Conservation (phyloP, 1,140 invertebrate species). For the Leptinotarsa undecemlineata region DNA sequence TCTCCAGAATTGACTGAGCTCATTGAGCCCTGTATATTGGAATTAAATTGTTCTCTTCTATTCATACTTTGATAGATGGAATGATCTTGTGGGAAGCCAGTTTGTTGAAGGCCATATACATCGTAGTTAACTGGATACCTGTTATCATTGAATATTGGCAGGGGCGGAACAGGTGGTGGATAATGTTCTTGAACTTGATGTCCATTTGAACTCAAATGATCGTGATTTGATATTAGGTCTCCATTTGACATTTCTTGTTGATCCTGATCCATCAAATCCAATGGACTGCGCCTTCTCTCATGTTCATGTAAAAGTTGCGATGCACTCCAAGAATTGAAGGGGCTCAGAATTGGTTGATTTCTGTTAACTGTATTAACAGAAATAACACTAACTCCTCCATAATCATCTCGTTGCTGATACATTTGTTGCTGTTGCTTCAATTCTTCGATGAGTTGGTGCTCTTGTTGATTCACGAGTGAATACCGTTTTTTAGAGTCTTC, state of each 20-base stretch:
- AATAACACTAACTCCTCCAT: conserved; percentile 53
- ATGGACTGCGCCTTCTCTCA: conserved; percentile 60
- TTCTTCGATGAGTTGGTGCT: conserved; percentile 55
- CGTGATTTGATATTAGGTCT: conserved; percentile 11
- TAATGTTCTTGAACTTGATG: conserved; percentile 52
- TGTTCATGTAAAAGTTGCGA: conserved; percentile 65
- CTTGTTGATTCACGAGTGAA: conserved; percentile 57
- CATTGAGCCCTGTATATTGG: conserved; percentile 60
- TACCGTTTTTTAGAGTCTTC: conserved; percentile 58
- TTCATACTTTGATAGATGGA: conserved; percentile 55
- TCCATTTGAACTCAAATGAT: conserved; percentile 52
- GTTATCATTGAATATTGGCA: conserved; percentile 49
- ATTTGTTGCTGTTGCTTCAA: conserved; percentile 51
- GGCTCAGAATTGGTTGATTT: conserved; percentile 57
- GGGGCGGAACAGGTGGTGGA: conserved; percentile 54
- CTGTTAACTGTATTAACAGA: conserved; percentile 54
- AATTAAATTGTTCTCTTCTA: conserved; percentile 57
- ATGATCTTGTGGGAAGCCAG: conserved; percentile 34
- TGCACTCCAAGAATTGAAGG: conserved; percentile 64
- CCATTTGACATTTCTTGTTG: conserved; percentile 44
- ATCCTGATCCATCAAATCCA: conserved; percentile 47
- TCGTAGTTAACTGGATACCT: conserved; percentile 53
- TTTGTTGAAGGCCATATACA: conserved; percentile 54
- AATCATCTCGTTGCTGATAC: conserved; percentile 47
- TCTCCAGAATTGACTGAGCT: conserved; percentile 62